Evolutionary conservation across 2,113 vertebrate genomes (phyloP).

Genomic region (Siniperca knerii): DNA sequence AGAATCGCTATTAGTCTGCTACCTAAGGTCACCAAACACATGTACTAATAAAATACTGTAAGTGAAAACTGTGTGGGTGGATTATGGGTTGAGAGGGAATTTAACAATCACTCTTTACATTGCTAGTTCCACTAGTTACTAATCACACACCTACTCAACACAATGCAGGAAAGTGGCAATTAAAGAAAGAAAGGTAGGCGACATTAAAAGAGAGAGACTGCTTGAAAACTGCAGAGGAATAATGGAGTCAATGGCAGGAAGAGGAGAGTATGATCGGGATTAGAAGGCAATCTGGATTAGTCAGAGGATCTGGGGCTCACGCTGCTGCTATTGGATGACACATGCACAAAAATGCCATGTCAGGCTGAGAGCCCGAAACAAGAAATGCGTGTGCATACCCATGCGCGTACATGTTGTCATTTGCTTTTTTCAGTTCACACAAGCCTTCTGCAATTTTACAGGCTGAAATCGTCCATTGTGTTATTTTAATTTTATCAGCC

Average conservation of each 20-base stretch:
- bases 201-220: neutral
- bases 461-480: slow-evolving; percentile 13
- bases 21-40: neutral
- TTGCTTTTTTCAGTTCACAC: neutral
- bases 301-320: slow-evolving; percentile 48
- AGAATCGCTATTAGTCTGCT: neutral
- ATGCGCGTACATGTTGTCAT: slow-evolving; percentile 1
- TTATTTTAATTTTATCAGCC: slow-evolving; percentile 42
- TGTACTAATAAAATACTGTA: neutral
- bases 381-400: slow-evolving; percentile 5
- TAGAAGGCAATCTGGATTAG: slow-evolving; percentile 71
- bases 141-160: neutral
- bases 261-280: slow-evolving; percentile 53
- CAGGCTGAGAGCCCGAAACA: slow-evolving; percentile 35
- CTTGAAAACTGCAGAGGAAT: slow-evolving; percentile 24
- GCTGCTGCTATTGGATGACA: slow-evolving; percentile 47
- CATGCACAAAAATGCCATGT: slow-evolving; percentile 60
- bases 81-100: neutral
- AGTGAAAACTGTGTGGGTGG: neutral
- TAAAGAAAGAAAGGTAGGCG: neutral
- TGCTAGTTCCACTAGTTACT: neutral
- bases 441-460: slow-evolving; percentile 4
- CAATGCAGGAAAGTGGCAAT: neutral
- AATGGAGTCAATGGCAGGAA: slow-evolving; percentile 51
- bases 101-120: neutral